Conservation (phyloP, 2,797 vertebrate genomes). For the Bovichtus variegatus region DNA sequence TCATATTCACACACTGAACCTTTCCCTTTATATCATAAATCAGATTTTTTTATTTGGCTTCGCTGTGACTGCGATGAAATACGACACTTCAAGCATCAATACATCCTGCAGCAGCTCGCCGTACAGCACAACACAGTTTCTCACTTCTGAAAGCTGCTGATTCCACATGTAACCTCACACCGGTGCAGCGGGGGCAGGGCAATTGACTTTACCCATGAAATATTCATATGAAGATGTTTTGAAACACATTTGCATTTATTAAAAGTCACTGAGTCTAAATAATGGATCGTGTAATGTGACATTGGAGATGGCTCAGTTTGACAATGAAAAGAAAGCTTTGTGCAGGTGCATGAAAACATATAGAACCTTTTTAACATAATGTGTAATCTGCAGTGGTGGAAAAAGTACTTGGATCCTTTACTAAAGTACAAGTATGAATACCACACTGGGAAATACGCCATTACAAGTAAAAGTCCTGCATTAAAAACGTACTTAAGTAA, state of each 20-base stretch:
- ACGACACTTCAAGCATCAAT: neutral
- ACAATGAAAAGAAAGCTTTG: too few relatives aligned
- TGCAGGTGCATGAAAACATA: neutral
- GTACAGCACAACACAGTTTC: neutral
- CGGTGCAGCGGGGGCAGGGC: neutral
- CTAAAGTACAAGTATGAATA: too few relatives aligned
- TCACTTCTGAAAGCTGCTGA: conserved; percentile 24
- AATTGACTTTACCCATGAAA: conserved; percentile 52
- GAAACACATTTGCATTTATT: conserved; percentile 62
- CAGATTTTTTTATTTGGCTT: conserved; percentile 33
- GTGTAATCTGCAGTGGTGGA: conserved; percentile 1
- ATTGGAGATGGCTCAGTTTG: neutral
- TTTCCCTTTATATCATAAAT: conserved; percentile 20
- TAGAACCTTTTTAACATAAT: neutral
- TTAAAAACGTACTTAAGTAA: too few relatives aligned
- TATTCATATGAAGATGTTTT: conserved; percentile 59
- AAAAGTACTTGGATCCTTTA: too few relatives aligned
- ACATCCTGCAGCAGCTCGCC: conserved; percentile 14
- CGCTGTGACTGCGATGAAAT: conserved; percentile 31
- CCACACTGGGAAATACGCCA: too few relatives aligned
- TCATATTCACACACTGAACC: conserved; percentile 25
- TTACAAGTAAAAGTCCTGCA: too few relatives aligned
- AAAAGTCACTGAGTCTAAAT: conserved; percentile 65
- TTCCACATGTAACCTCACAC: conserved; percentile 38
- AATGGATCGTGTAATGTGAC: conserved; percentile 60